Base-by-base conservation (phyloP, 2,888 invertebrate species). In the Diaphora mendica region DNA sequence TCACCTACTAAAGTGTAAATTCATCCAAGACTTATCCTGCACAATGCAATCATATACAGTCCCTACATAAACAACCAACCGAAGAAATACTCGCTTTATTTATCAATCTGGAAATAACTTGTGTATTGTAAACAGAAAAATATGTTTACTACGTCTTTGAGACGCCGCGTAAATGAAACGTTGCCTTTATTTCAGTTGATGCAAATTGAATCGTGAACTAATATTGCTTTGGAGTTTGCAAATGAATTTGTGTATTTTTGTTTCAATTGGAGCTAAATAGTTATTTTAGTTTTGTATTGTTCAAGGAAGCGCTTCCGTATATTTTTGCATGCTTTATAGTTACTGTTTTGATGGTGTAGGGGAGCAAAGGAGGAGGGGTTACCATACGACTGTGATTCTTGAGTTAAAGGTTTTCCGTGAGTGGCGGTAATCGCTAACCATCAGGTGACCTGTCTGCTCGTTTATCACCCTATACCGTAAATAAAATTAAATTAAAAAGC, bases 121-220 rank as follows among this genome's bases (percentile, higher is more conserved):
- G 73, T 77, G 79, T 80, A 83, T 83, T 84, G 85, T 90, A 90
- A 90, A 89, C 90, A 89, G 85, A 84, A 82, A 87, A 85, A 85
- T 84, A 84, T 91, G 91, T 91, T 92, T 92, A 92, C 91, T 87
- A 91, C 89, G 85, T 74, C 78, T 78, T 78, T 78, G 83, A 79
- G 77, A 78, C 72, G 72, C 79, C 82, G 83, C 80, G 80, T 77
- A 78, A 81, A 78, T 83, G 83, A 78, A 77, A 82, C 68, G 68
- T 23, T 59, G 64, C 62, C 62, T 81, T 82, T 81, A 83, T 71
- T 82, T 77, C 79, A 78, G 48, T 77, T 48, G 39, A 80, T 79
- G 84, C 81, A 81, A 83, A 85, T 86, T 81, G 73, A 76, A 77
- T 77, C 71, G 75, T 75, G 65, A 70, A 73, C 44, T 75, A 72